Evolutionary conservation across 2,888 invertebrate genomes (phyloP).

Genomic region (Augochlorella aurata): DNA sequence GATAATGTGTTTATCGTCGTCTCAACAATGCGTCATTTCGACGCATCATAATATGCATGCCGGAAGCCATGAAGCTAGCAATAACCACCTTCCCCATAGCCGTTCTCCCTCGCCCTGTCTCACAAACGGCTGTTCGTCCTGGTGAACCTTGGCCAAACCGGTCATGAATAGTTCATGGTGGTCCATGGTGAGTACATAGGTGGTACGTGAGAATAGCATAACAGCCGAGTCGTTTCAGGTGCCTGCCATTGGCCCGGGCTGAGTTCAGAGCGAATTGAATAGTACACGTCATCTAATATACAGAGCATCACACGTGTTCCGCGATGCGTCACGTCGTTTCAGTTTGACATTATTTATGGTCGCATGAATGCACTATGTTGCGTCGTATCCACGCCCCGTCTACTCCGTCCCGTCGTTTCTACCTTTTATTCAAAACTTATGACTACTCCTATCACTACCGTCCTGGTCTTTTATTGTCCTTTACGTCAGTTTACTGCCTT

Average conservation of each 20-base stretch:
- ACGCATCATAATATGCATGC: slow-evolving; percentile 64
- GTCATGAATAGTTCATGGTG: slow-evolving; percentile 68
- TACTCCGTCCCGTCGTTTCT: not conserved
- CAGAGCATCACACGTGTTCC: slow-evolving; percentile 73
- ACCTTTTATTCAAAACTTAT: not conserved
- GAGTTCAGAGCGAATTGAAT: slow-evolving; percentile 72
- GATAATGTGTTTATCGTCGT: slow-evolving; percentile 74
- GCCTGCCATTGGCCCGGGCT: slow-evolving; percentile 47
- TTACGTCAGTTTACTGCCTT: not conserved
- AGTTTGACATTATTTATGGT: slow-evolving; percentile 65
- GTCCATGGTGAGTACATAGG: slow-evolving; percentile 56
- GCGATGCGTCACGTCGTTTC: slow-evolving; percentile 66
- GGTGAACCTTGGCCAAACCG: slow-evolving; percentile 59
- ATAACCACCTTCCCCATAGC: slow-evolving; percentile 35
- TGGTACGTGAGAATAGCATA: slow-evolving; percentile 45
- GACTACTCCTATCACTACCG: not conserved
- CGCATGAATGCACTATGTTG: slow-evolving; percentile 37
- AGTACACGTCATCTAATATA: slow-evolving; percentile 73
- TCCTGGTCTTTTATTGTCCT: not conserved
- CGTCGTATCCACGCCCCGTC: slow-evolving; percentile 4
- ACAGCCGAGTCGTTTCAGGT: slow-evolving; percentile 55
- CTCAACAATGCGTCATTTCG: slow-evolving; percentile 63
- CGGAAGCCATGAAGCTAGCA: slow-evolving; percentile 55
- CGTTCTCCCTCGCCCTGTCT: slow-evolving; percentile 7
- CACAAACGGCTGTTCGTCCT: slow-evolving; percentile 51